Base-by-base conservation (phyloP, 2,888 invertebrate species). In the Stenchaetothrips biformis region DNA sequence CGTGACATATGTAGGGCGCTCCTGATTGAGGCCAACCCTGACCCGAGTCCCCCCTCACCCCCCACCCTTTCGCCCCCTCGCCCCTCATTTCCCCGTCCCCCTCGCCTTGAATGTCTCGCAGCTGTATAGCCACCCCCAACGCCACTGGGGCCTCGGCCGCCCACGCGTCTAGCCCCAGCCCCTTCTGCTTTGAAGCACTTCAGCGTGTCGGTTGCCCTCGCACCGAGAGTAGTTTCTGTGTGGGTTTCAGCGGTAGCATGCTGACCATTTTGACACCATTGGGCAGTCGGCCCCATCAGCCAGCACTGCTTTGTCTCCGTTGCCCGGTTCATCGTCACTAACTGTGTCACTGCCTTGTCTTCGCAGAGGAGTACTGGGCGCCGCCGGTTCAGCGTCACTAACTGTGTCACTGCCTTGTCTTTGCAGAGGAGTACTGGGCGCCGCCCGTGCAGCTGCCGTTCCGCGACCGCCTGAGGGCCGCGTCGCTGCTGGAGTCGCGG, bases 401-500 rank as follows among this genome's bases (percentile, higher is more conserved):
- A n/a, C n/a, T n/a, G n/a, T n/a, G n/a, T n/a, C n/a, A n/a, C n/a
- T n/a, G n/a, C n/a, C 37, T 37, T 37, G 37, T 16, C 59, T 16
- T 59, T 59, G 9, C 59, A 59, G 67, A 74, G 67, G 67, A 74
- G 67, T 74, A 74, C 25, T 84, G 82, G 84, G 84, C 25, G 84
- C 85, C 79, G 9, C 67, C 67, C 3, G 21, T 25, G 8, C 21
- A 21, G 21, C 67, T 74, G 25, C 67, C 67, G 8, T 74, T 74
- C 25, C 67, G 67, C 21, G 67, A 74, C 21, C 67, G 67, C 21
- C 67, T 74, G 67, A 21, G 67, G 2, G 67, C 67, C 21, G 67
- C 67, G 7, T 21, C 67, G 21, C 25, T 74, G 21, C 67, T 74
- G 21, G 67, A 74, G 67, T 25, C 21, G 21, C 67, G 25, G 21